Base-by-base conservation (phyloP, 2,113 vertebrate genomes). In the Gallinago jamesoni region DNA sequence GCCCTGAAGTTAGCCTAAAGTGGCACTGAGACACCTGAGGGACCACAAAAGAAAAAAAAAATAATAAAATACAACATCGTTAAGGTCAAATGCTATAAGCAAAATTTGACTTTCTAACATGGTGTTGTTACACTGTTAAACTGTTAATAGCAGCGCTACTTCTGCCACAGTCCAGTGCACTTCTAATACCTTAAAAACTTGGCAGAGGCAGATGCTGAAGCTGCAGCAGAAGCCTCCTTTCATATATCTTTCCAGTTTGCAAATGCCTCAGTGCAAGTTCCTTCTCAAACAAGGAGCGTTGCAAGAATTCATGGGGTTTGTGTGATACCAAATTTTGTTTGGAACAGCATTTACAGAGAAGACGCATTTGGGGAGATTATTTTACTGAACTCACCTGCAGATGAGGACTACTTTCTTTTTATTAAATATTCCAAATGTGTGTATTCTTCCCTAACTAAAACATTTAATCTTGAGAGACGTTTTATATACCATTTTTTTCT, bases 401-500 rank as follows among this genome's bases (percentile, higher is more conserved):
- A 20, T 31, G 28, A 89, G 48, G 90, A 81, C 27, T 37, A 10
- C 45, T 82, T 81, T 64, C 4, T 1, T 89, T 94, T 62, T 70
- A 53, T 39, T 89, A 78, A 89, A 30, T 66, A 69, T 62, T 90
- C 76, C 69, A 84, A 84, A 52, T 28, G 41, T 87, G 56, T 2
- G 1, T 47, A 57, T 59, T 89, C 84, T 52, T 94, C 72, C 52
- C 91, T 39, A 53, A 92, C 53, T 78, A 43, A 92, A 96, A 86
- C 39, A 78, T 78, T 93, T 39, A 73, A 91, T 94, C 93, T 93
- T 94, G 67, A 75, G 84, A 95, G 83, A 91, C 80, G 82, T 93
- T 85, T 91, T 92, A 87, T 92, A 82, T 30, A 72, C 60, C 41
- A 11, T 2, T 87, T 94, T 94, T 97, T 85, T 95, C 82, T 81